Base-by-base conservation (phyloP, 2,888 invertebrate genomes). In the Incurvaria masculella region DNA sequence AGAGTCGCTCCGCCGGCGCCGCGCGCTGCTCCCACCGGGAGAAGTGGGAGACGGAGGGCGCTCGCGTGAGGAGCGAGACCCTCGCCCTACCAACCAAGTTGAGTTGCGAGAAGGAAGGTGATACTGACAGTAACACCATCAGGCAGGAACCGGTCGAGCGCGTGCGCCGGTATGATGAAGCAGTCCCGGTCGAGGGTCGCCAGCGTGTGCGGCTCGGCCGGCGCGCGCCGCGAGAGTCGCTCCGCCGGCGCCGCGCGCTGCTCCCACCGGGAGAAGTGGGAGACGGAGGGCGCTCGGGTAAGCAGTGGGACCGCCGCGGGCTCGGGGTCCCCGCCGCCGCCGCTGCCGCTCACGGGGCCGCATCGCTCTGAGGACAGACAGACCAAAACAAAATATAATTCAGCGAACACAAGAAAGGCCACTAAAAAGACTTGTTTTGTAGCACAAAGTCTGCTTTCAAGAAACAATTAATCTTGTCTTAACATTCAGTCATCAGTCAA, bases 91-190 rank as follows among this genome's bases (percentile, higher is more conserved):
- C n/a, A n/a, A n/a, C n/a, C n/a, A n/a, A n/a, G n/a, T n/a, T n/a
- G n/a, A n/a, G n/a, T n/a, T n/a, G n/a, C n/a, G n/a, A n/a, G n/a
- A n/a, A n/a, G n/a, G n/a, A n/a, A n/a, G n/a, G 8, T 4, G 20
- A 3, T 45, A 63, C 68, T 61, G 57, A 94, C 91, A 70, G 92
- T 91, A 53, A 94, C 91, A 61, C 94, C 94, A 56, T 91, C 92
- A 53, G 94, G 94, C 60, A 94, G 81, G 74, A 94, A 94, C 58
- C 93, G 82, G 66, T 90, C 89, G 59, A 94, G 81, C 65, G 91
- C 91, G 59, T 93, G 91, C 45, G 93, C 89, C 6, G 94, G 94
- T 68, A 94, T 94, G 66, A 94, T 94, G 75, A 94, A 94, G 72
- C 94, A 94, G 79, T 94, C 94, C 61, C 89, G 83, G 72, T 93